phyloP scores from a whole-genome alignment of 2,888 invertebrate genomes.

The Ditula angustiorana region DNA sequence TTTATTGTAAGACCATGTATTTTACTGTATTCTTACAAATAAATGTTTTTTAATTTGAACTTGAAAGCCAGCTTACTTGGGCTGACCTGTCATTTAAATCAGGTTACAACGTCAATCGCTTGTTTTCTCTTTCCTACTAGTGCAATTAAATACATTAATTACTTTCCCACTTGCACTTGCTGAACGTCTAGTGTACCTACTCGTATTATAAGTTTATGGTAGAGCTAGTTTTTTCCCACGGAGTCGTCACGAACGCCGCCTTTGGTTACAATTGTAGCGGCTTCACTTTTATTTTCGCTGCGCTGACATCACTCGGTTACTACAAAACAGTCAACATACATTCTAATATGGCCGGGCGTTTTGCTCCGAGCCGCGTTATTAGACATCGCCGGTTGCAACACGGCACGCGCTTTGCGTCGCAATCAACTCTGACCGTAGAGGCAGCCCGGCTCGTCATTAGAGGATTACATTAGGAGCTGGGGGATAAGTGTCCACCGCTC shows the following conservation, averaged over 20 bases:
- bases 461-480: conserved; percentile 9
- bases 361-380: conserved; percentile 17
- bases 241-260: neutral
- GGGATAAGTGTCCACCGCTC: neutral
- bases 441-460: conserved; percentile 12
- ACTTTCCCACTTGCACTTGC: too few species aligned
- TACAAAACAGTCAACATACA: too few species aligned
- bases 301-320: conserved; percentile 57
- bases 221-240: conserved; percentile 25
- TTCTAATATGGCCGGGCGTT: conserved; percentile 30
- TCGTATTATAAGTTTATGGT: too few species aligned
- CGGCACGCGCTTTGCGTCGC: conserved; percentile 14
- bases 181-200: too few species aligned
- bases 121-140: too few species aligned
- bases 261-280: conserved; percentile 24
- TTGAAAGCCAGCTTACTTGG: too few species aligned
- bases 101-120: too few species aligned
- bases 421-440: conserved; percentile 12
- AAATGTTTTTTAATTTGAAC: too few species aligned
- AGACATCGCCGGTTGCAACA: conserved; percentile 29
- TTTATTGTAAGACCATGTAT: too few species aligned
- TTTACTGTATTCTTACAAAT: too few species aligned
- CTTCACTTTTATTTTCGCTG: conserved; percentile 59
- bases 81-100: too few species aligned
- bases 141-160: too few species aligned